A percentile compares a stretch with the other conserved stretches of the same genome.
phyloP scores from a whole-genome alignment of 1,140 invertebrate species.

The Leptinotarsa texana region DNA sequence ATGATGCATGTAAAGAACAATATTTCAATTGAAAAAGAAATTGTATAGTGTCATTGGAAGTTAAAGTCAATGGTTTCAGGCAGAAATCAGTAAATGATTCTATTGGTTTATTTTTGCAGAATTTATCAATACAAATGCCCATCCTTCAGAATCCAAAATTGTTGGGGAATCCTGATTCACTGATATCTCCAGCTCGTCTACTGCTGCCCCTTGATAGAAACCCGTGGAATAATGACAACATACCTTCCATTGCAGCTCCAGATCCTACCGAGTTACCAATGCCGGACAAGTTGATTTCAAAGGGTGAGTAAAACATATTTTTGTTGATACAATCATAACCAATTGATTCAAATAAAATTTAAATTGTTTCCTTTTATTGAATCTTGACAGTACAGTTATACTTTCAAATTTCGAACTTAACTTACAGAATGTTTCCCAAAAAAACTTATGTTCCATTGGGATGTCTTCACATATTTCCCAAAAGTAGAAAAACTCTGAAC shows the following conservation, averaged over 20 bases:
- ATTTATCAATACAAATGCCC: conserved; percentile 48
- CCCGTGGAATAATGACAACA: conserved; percentile 35
- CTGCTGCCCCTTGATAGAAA: conserved; percentile 39
- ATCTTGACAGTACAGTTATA: no score
- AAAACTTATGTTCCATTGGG: no score
- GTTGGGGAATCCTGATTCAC: conserved; percentile 37
- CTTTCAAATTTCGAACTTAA: no score
- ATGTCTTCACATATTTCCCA: no score
- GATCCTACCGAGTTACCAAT: conserved; percentile 49
- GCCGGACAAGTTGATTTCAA: conserved; percentile 49
- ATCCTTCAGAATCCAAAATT: conserved; percentile 41
- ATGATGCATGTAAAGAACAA: no score
- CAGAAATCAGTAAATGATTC: no score
- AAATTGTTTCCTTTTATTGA: not conserved
- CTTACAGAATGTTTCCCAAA: no score
- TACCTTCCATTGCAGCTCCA: conserved; percentile 38
- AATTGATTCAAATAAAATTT: no score
- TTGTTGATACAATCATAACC: not conserved
- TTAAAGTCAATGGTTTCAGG: no score
- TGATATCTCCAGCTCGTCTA: conserved; percentile 48
- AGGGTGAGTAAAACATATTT: conserved; percentile 35
- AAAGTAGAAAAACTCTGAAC: no score
- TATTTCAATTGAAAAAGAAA: no score
- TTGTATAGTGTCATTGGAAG: no score
- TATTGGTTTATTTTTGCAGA: conserved; percentile 33